Evolutionary conservation across 2,113 vertebrate species (phyloP).

Genomic region (Eolophus roseicapilla): DNA sequence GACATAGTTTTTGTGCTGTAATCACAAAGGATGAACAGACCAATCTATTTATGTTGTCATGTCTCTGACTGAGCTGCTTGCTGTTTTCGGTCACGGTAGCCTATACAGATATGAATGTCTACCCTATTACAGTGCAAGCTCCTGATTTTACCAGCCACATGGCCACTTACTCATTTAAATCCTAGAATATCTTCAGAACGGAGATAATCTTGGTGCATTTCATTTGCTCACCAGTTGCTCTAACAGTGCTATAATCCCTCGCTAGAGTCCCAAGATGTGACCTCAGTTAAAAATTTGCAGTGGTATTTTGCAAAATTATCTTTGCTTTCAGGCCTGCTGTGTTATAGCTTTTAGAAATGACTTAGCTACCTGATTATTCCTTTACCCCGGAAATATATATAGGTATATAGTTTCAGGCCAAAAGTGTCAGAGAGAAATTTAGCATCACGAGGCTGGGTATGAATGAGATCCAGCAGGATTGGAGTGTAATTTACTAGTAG

Average conservation of each 20-base stretch:
- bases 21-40: too few relatives aligned
- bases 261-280: background rate
- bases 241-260: background rate
- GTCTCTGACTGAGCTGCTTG: background rate
- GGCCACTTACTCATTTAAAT: background rate
- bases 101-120: accelerated
- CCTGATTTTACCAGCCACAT: background rate
- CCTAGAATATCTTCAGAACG: background rate
- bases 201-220: background rate
- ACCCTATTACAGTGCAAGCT: background rate
- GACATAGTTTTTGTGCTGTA: background rate
- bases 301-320: background rate
- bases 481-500: background rate
- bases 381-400: background rate
- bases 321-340: background rate
- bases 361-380: background rate
- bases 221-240: background rate
- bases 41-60: too few relatives aligned
- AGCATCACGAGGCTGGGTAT: too few relatives aligned
- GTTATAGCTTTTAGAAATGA: background rate
- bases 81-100: background rate
- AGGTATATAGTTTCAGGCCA: background rate
- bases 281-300: background rate
- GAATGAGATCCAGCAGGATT: background rate
- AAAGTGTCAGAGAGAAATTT: background rate